Base-by-base conservation (phyloP, 92 coral and sea anemone genomes). In the Scolanthus callimorphus region DNA sequence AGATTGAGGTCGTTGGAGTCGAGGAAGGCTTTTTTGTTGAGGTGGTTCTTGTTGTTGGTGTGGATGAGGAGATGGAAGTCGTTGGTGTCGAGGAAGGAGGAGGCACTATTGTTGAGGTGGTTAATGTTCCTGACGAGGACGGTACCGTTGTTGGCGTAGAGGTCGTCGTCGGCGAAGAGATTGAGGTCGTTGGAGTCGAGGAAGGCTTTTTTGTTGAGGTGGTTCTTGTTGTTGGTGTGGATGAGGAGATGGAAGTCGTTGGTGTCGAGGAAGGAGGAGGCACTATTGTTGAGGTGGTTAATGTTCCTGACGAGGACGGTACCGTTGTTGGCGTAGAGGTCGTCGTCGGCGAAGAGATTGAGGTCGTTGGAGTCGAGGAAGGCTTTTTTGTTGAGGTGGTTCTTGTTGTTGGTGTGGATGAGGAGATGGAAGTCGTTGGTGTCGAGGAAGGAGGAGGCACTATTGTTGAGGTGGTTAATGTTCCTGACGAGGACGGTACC, bases 81-180 rank as follows among this genome's bases (percentile, higher is more conserved):
- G 51, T 29, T 52, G 31, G 62, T 12, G 39, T 47, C 0, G 69
- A 46, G 19, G 25, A 23, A 2, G 41, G 2, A n/a, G 47, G 10
- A 0, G 55, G 39, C n/a, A n/a, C n/a, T 0, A 47, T 17, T 9
- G 51, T 29, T 25, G 71, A 49, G 0, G 49, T 30, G 17, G 64
- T 73, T 17, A 47, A 28, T 11, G 41, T 31, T 19, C n/a, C n/a
- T n/a, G 73, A 27, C 1, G 53, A 9, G 3, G 62, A 27, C 0
- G 31, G 19, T 4, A 9, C 52, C 1, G 73, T 53, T 12, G 52
- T 17, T 12, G 62, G 39, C 13, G 60, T 59, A 2, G 82, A 59
- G 4, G 65, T 49, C 11, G 63, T 39, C 24, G 82, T 60, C 0
- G 69, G 26, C 6, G 34, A 43, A 10, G 83, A 29, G 0, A 65